Base-by-base conservation (phyloP, 2,797 vertebrate species). In the Cottoperca gobio region DNA sequence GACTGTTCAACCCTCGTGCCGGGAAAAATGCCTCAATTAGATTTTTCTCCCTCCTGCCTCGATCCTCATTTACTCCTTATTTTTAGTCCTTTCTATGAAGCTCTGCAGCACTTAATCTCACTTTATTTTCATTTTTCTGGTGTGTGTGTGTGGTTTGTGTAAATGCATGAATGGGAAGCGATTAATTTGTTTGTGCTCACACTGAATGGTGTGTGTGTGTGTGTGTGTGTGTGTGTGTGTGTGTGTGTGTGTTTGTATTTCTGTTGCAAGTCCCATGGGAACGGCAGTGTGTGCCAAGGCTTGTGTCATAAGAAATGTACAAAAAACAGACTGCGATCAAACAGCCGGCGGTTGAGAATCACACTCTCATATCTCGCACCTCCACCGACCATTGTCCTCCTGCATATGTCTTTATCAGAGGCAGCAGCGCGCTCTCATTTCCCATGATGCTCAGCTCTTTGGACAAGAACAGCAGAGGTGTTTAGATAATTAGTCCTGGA, bases 11-110 rank as follows among this genome's bases (percentile, higher is more conserved):
- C 66, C 71, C 78, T 67, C 49, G 57, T 89, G 82, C 76, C 5
- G 37, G 37, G 74, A 70, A 70, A 91, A 90, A 91, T 92, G 86
- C 90, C 85, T 92, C 92, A 92, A 91, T 92, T 93, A 89, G 78
- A 75, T 21, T 64, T 55, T 49, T 55, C 37, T 40, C 68, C 50
- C 59, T 16, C 16, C 54, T 68, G 39, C 46, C 62, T 77, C 28
- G 1, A 76, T 79, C 66, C 69, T 83, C 46, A 31, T 83, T 62
- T 26, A 23, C 54, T 73, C 53, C 65, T 74, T 82, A 45, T 78
- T 88, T 85, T 84, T 68, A 57, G 52, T 71, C 70, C 26, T 84
- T 70, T 86, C 57, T 76, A 1, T 70, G 54, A 35, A 17, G 39
- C 63, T 81, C 62, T 65, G 3, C 42, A 46, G 65, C 62, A 70